Evolutionary conservation across 92 coral and sea anemone species (phyloP).

Genomic region (Hydrozoanthus gracilis): DNA sequence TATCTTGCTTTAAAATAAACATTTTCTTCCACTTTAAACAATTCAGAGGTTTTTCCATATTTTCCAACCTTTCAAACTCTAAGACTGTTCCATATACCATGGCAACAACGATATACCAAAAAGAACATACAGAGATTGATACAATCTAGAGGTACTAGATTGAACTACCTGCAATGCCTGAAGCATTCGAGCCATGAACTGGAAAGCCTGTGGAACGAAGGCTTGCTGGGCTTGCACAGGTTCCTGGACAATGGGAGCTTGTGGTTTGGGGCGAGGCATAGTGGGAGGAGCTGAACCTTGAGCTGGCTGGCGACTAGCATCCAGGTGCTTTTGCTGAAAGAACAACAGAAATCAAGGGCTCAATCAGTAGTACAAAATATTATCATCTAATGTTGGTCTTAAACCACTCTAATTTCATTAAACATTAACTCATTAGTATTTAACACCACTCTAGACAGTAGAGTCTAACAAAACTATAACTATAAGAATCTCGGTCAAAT

Average conservation of each 20-base stretch:
- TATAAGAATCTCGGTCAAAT: no score
- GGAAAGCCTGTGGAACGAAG: conserved; percentile 76
- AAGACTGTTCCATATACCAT: no score
- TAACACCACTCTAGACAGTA: no score
- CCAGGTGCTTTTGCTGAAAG: conserved; percentile 94
- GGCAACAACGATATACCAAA: no score
- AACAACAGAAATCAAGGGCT: background rate
- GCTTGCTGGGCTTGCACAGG: conserved; percentile 60
- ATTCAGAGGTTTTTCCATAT: no score
- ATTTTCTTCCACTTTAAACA: no score
- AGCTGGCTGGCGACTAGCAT: conserved; percentile 57
- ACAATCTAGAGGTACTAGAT: no score
- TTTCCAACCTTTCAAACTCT: no score
- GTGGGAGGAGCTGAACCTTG: conserved; percentile 54
- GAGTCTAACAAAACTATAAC: no score
- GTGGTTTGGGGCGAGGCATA: conserved; percentile 62
- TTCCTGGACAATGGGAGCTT: conserved; percentile 58
- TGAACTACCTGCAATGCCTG: conserved; percentile 78
- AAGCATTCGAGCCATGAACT: conserved; percentile 86
- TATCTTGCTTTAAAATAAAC: no score
- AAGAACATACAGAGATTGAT: no score
- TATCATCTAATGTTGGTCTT: background rate
- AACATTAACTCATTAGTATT: no score
- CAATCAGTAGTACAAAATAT: background rate
- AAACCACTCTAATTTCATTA: background rate